phyloP scores from a whole-genome alignment of 2,888 invertebrate species.

The Julus scandinavius region DNA sequence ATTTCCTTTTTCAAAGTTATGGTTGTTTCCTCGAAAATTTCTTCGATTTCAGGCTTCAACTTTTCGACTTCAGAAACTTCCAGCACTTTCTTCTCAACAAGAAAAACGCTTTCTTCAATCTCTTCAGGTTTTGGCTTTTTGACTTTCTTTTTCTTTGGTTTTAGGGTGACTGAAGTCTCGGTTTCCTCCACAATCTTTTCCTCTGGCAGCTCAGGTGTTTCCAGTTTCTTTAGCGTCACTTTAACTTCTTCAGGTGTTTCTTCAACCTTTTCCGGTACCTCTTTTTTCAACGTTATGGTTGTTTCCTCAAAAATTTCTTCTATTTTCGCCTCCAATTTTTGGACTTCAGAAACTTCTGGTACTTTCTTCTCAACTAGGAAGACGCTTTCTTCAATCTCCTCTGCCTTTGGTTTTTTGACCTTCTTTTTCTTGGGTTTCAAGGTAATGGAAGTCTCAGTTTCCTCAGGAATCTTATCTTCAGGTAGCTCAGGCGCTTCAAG shows the following conservation, averaged over 20 bases:
- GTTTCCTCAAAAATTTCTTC: conserved; percentile 21
- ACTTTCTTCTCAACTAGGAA: conserved; percentile 29
- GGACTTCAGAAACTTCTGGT: neutral
- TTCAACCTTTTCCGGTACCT: neutral
- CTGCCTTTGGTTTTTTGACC: conserved; percentile 54
- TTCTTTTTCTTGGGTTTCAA: conserved; percentile 58
- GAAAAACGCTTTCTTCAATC: conserved; percentile 59
- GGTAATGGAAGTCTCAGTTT: conserved; percentile 58
- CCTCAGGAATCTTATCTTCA: conserved; percentile 45
- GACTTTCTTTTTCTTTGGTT: neutral
- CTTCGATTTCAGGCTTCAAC: conserved; percentile 20
- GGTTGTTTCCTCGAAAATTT: neutral
- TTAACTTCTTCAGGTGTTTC: conserved; percentile 52
- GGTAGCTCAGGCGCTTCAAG: neutral
- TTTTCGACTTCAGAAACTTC: neutral
- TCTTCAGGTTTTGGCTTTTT: conserved; percentile 55
- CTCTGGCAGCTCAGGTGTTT: neutral
- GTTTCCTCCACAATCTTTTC: conserved; percentile 44
- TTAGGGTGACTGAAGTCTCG: neutral
- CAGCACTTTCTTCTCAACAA: neutral
- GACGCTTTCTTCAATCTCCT: conserved; percentile 59
- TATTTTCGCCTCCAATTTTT: neutral
- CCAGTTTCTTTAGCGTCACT: neutral
- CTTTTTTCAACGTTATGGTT: neutral
- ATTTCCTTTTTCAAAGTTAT: neutral